Evolutionary conservation across 1,140 invertebrate species (phyloP), one percentile per base, ranked within the genome.

Genomic region (Mya arenaria): DNA sequence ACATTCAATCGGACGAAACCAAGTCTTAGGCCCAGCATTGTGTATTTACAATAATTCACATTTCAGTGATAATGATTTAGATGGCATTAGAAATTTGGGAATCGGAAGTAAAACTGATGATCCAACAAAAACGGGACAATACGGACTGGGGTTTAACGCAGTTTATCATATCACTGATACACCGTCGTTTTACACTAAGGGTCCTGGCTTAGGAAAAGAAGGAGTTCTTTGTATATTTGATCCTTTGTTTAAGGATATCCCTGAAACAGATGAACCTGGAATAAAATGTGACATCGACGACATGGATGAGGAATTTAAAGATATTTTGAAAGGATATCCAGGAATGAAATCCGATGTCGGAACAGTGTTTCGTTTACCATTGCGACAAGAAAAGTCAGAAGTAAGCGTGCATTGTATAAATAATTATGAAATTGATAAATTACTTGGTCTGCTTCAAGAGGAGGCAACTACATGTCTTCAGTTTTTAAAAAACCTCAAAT

Each of bases 71-170:
- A 37, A 85, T 39, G 90, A 91, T 84, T 84, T 91, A 23, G 63
- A 84, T 41, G 87, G 89, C n/a, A 91, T 91, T 60, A 85, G 87
- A 63, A 85, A 88, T 36, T 71, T 91, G 30, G 89, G 89, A 0
- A 55, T 84, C 48, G 89, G 88, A n/a, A 88, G 86, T 62, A 90
- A 90, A 60, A n/a, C 30, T 39, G 34, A 69, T 13, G 86, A 89
- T 56, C 60, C 84, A 23, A 30, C 80, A 13, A 89, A 90, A 66
- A 90, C 85, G 1, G 89, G 89, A 13, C 84, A 87, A 56, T 90
- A 86, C 83, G 89, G 89, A n/a, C 77, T 91, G 60, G 90, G 90
- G 6, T 91, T 91, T 75, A 91, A 91, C 81, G 87, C 87, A 69
- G 90, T 90, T 19, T 91, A 90, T 73, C 89, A 90, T 82, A 73